Base-by-base conservation (phyloP, 2,797 vertebrate genomes). In the Phrynocephalus guinanensis region DNA sequence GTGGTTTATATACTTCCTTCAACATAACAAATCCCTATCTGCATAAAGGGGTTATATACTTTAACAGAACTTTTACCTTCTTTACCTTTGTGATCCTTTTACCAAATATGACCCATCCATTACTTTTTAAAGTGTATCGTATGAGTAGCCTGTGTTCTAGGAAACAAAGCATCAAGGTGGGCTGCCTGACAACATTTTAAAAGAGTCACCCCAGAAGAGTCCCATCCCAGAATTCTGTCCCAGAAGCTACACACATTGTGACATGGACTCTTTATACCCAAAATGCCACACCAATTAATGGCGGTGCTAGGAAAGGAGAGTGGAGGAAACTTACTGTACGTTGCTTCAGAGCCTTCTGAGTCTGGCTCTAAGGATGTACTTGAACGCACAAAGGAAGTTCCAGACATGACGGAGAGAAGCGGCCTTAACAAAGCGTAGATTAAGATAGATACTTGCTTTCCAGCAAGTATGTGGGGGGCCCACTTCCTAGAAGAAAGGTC, bases 241-340 rank as follows among this genome's bases (percentile, higher is more conserved):
- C 11, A 50, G 50, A 28, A 68, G 16, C 5, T 77, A 44, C 72
- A 5, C 48, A 78, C 8, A 20, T 26, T 1, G 2, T 7, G 20
- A 20, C 68, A 50, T 84, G 75, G 50, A 60, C 30, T 84, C 77
- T 66, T 63, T 38, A 56, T 30, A 71, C 22, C n/a, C 63, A 63
- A 66, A 48, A 18, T 50, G 68, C 22, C 28, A 88, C 72, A 26
- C 1, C 22, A 38, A 33, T 73, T 50, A 87, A 78, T 48, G 82
- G 73, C 91, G 89, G 70, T 60, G 87, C 9, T 79, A 70, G 33
- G 70, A 30, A 68, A 81, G 33, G 38, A 33, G 68, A 63, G 15
- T 18, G 68, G 28, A 18, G 22, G 16, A 24, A 66, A 15, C 93
- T 94, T 94, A 94, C 93, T 91, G 83, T 89, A 84, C 91, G 70